Evolutionary conservation across 2,113 vertebrate genomes (phyloP), one percentile per base, ranked within the genome.

Genomic region (Passerina amoena): DNA sequence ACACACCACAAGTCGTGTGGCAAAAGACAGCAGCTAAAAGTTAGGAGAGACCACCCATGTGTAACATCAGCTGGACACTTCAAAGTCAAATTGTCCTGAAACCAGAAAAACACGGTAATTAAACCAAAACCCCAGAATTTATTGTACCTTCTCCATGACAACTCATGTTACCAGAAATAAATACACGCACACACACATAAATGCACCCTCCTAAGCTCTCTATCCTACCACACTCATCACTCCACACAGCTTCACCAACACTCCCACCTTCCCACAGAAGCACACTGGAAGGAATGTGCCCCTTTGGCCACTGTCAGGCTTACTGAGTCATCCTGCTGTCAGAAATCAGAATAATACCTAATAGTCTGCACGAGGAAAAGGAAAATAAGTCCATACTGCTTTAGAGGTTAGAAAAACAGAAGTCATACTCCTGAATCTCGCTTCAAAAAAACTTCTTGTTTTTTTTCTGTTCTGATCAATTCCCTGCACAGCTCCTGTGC

Each of bases 231-330:
- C 5, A 21, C 19, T 9, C 4, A 53, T 24, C 35, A n/a, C 48
- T 31, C 20, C 28, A 9, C 1, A 10, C 0, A 37, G 35, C 45
- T 76, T 64, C 53, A 40, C 24, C 35, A 56, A 11, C 35, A 16
- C 9, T 57, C 33, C 76, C 38, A 4, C 60, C 31, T 75, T 42
- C 24, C 54, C 38, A 54, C 22, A 19, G 21, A 12, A 71, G 5
- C 31, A 14, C 71, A 56, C 47, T 16, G 40, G 37, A 30, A 64
- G 33, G 30, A 5, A 8, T 0, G 2, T 20, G 20, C 44, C 56
- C 0, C 0, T 1, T 31, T 22, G 44, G 51, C n/a, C 61, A n/a
- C 33, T 23, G 12, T 8, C 50, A 54, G 44, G 14, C 23, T 42
- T 31, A 14, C 19, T 30, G 53, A 13, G n/a, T 38, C 28, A 45